Conservation (phyloP, 2,797 vertebrate genomes). For the Arvicola amphibius region DNA sequence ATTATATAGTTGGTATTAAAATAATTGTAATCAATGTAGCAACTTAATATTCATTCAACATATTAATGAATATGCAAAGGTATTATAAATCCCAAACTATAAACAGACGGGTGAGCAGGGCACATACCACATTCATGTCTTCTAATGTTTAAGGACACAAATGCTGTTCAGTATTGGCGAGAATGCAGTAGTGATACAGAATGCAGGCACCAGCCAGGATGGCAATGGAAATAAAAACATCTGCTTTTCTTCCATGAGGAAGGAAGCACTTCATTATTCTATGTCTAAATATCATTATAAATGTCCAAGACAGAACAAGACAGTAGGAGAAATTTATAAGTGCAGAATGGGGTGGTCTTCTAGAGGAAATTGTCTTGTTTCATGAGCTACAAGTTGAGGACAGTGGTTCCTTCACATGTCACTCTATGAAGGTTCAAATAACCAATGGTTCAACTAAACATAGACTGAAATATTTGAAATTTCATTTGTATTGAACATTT, state of each 20-base stretch:
- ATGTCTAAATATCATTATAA: background rate
- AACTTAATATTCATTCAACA: background rate
- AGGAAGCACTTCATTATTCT: background rate
- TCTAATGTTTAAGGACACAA: background rate
- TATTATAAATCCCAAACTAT: background rate
- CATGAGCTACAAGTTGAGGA: background rate
- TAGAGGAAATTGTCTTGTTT: background rate
- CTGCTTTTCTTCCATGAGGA: background rate
- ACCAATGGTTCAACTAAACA: background rate
- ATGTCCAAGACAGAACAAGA: background rate
- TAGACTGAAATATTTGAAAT: background rate
- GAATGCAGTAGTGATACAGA: background rate
- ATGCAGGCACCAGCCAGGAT: background rate
- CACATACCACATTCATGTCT: background rate
- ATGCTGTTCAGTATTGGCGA: fast-evolving
- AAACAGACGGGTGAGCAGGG: background rate
- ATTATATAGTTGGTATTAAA: background rate
- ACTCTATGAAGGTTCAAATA: background rate
- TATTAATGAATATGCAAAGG: background rate
- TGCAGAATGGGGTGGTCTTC: background rate
- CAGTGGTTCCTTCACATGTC: background rate
- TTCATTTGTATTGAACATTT: background rate
- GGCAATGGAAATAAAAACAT: background rate
- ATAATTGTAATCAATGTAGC: background rate
- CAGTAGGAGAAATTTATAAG: background rate